These are phyloP conservation scores for Cotesia congregata DNA, from an alignment of 2,888 invertebrate genomes.

Conservation along the genomic window DNA sequence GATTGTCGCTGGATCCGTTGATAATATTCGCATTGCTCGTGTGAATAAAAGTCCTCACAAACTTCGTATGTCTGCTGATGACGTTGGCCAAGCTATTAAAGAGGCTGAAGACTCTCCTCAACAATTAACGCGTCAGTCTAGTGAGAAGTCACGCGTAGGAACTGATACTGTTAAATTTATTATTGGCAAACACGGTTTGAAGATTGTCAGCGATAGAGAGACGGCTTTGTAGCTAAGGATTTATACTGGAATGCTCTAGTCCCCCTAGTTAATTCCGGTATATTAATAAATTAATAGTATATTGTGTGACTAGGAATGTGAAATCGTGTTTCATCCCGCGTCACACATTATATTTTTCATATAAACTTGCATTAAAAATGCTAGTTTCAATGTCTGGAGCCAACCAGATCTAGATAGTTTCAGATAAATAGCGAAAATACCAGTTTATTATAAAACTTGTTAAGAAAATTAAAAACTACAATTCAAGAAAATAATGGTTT, in stretches of 20 bases:
- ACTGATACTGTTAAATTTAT: conserved; percentile 79
- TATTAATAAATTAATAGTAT: background rate
- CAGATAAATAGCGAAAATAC: too few species aligned
- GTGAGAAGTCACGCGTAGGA: conserved; percentile 56
- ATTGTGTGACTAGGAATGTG: too few species aligned
- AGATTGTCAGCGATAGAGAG: conserved; percentile 84
- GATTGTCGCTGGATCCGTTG: conserved; percentile 62
- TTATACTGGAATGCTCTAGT: conserved; percentile 52
- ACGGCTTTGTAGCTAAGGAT: conserved; percentile 72
- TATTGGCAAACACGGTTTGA: conserved; percentile 83
- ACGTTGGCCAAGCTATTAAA: conserved; percentile 52
- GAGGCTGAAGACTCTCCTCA: conserved; percentile 43
- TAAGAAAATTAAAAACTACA: too few species aligned
- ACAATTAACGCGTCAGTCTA: conserved; percentile 34
- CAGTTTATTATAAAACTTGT: too few species aligned
- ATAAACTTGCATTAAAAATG: too few species aligned
- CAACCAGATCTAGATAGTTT: too few species aligned
- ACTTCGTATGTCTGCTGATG: conserved; percentile 62
- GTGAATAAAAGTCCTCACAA: conserved; percentile 56
- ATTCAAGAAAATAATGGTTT: too few species aligned
- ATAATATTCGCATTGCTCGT: conserved; percentile 58
- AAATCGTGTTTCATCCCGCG: too few species aligned
- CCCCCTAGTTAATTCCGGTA: conserved; percentile 25
- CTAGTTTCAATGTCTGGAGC: too few species aligned
- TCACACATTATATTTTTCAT: too few species aligned